phyloP scores from a whole-genome alignment of 1,140 invertebrate genomes.

The Sipha flava region DNA sequence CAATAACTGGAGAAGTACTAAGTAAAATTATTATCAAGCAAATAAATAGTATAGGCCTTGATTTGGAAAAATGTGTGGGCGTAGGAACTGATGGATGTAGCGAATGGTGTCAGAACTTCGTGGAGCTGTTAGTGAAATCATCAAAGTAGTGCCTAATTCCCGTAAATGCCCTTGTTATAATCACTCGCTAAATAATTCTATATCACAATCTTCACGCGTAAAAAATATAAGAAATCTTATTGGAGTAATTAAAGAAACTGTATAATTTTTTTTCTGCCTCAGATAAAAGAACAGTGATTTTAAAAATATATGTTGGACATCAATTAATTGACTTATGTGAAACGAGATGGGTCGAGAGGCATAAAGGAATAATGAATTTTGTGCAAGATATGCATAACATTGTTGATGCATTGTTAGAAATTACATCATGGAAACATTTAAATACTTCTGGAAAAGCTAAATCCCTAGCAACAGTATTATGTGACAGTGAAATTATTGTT shows the following conservation, averaged over 20 bases:
- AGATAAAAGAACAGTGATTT: background rate
- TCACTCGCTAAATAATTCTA: constrained; percentile 3
- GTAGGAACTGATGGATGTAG: background rate
- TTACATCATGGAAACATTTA: background rate
- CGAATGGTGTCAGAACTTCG: background rate
- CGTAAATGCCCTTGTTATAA: background rate
- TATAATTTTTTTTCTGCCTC: background rate
- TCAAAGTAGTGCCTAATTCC: background rate
- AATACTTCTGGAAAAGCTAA: background rate
- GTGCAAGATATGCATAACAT: background rate
- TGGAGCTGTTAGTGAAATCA: background rate
- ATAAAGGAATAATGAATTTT: background rate
- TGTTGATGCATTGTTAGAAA: background rate
- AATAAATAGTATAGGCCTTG: background rate
- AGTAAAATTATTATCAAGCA: background rate
- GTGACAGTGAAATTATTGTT: background rate
- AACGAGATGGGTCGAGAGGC: background rate
- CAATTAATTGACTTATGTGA: background rate
- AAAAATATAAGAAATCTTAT: background rate
- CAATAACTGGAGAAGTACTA: background rate
- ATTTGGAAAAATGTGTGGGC: background rate
- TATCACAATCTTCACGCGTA: background rate
- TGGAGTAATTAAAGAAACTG: background rate
- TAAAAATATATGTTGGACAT: background rate
- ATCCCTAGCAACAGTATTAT: background rate